A percentile compares a stretch with the other conserved stretches of the same genome.
Conservation (phyloP, 2,888 invertebrate genomes). For the Stenotaenia linearis region DNA sequence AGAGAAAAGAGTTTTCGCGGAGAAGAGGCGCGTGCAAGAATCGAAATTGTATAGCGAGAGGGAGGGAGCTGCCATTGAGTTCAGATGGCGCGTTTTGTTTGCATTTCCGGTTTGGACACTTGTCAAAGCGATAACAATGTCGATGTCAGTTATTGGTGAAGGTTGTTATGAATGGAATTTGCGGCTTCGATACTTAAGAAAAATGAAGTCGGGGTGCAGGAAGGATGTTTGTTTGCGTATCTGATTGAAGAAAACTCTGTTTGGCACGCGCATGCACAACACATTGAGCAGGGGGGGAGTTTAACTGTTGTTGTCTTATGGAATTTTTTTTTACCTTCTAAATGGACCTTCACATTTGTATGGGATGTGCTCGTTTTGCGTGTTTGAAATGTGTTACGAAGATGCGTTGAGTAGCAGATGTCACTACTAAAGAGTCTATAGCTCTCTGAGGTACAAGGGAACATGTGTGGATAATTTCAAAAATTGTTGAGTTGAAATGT, state of each 20-base stretch:
- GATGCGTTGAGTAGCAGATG: neutral
- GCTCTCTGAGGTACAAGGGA: neutral
- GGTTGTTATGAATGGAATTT: conserved; percentile 20
- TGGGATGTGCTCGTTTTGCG: neutral
- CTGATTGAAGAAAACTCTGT: neutral
- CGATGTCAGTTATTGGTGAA: conserved; percentile 12
- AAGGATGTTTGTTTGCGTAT: conserved; percentile 7
- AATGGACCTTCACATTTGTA: neutral
- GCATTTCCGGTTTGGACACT: conserved; percentile 26
- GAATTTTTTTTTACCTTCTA: neutral
- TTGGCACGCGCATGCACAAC: neutral
- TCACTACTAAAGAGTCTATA: conserved; percentile 7
- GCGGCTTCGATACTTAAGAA: neutral
- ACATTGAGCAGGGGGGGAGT: neutral
- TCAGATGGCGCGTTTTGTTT: conserved; percentile 26
- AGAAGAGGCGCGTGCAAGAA: neutral
- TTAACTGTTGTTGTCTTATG: neutral
- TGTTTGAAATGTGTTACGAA: neutral
- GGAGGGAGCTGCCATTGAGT: conserved; percentile 1
- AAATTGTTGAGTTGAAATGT: neutral
- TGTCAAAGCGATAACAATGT: conserved; percentile 19
- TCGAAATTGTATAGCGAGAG: conserved; percentile 19
- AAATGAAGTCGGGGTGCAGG: neutral
- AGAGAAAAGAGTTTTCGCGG: conserved; percentile 1
- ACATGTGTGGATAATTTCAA: neutral